These are phyloP conservation scores for Albula goreensis DNA, from an alignment of 2,113 vertebrate genomes.

Conservation along the genomic window DNA sequence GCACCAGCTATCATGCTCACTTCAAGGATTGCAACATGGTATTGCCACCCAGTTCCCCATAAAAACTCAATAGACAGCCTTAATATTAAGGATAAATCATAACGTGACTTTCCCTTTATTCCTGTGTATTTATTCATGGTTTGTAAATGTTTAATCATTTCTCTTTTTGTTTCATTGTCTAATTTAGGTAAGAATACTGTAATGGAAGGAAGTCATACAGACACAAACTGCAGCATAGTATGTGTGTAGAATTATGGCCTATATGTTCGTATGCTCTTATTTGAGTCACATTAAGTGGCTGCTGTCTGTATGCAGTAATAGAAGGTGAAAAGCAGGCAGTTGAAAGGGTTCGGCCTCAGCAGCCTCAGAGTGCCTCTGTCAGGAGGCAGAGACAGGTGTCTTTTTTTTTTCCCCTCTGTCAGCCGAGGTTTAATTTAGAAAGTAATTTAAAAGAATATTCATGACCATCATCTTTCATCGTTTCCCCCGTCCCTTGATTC, in stretches of 20 bases:
- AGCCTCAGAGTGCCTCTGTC: slow-evolving; percentile 33
- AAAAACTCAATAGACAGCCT: too few relatives aligned
- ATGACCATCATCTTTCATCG: slow-evolving; percentile 53
- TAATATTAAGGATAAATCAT: too few relatives aligned
- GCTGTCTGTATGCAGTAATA: slow-evolving; percentile 6
- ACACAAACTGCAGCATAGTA: too few relatives aligned
- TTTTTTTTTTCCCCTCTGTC: slow-evolving; percentile 17
- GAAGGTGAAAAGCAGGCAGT: slow-evolving; percentile 43
- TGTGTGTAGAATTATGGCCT: too few relatives aligned
- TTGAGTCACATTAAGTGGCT: not conserved
- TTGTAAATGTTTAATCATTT: too few relatives aligned
- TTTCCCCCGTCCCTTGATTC: slow-evolving; percentile 46
- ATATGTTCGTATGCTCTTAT: not conserved
- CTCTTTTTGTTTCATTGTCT: too few relatives aligned
- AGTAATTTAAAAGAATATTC: slow-evolving; percentile 55
- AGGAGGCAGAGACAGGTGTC: slow-evolving; percentile 46
- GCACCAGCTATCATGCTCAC: too few relatives aligned
- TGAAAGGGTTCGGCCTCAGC: slow-evolving; percentile 42
- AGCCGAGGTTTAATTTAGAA: slow-evolving; percentile 39
- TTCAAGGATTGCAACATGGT: too few relatives aligned
- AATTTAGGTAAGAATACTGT: too few relatives aligned
- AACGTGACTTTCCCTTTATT: too few relatives aligned
- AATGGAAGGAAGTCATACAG: too few relatives aligned
- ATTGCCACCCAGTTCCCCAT: not conserved
- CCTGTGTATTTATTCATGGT: too few relatives aligned